phyloP scores from a whole-genome alignment of 2,113 vertebrate species.

The Speoplatyrhinus poulsoni region DNA sequence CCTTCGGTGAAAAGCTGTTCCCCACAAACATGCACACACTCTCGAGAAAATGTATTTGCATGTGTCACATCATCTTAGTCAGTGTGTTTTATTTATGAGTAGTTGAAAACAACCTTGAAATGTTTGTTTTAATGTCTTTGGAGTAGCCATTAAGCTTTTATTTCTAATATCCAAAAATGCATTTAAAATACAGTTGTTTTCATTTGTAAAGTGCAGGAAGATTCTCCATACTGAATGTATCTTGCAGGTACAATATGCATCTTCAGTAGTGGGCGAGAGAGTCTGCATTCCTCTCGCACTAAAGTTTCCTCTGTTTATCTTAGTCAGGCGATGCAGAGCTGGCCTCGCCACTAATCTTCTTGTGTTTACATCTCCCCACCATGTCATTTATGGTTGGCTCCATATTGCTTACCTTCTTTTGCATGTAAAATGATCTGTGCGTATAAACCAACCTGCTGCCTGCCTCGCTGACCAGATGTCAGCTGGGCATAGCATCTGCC shows the following conservation, averaged over 20 bases:
- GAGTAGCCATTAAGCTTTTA: neutral
- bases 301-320: conserved; percentile 26
- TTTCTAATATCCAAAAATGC: no score
- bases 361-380: conserved; percentile 1
- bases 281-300: no score
- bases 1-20: conserved; percentile 16
- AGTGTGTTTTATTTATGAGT: neutral
- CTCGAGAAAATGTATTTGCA: neutral
- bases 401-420: conserved; percentile 36
- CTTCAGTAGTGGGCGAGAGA: no score
- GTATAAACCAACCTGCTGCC: conserved; percentile 12
- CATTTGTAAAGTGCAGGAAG: no score
- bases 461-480: conserved; percentile 25
- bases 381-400: conserved; percentile 41
- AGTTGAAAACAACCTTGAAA: neutral
- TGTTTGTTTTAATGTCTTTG: neutral
- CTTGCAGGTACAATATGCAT: no score
- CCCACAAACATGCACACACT: neutral
- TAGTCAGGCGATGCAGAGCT: neutral
- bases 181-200: no score
- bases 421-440: conserved; percentile 45
- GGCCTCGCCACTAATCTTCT: neutral
- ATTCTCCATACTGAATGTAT: no score
- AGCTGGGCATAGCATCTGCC: conserved; percentile 50
- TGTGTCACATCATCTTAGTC: neutral